Percentiles rank a stretch among this genome's conserved stretches.
phyloP scores from a whole-genome alignment of 1,140 invertebrate genomes.

The Brachionus sp. region DNA sequence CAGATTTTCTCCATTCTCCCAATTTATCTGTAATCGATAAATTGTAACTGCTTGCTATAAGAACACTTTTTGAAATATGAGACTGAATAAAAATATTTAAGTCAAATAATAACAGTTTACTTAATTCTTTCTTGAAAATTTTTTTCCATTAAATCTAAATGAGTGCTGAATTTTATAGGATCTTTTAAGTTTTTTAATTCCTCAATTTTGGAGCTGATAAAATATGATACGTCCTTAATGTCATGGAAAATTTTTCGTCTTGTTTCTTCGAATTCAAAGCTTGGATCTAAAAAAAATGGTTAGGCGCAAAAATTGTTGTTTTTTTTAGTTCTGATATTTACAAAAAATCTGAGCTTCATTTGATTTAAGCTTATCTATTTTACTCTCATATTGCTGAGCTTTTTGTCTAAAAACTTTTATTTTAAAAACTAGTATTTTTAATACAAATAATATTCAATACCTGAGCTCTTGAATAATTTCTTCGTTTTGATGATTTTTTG shows the following conservation, averaged over 20 bases:
- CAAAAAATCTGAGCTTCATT: background rate
- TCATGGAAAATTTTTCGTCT: slow-evolving; percentile 15
- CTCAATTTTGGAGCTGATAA: background rate
- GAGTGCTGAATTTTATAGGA: background rate
- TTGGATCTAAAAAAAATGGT: background rate
- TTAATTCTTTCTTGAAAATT: slow-evolving; percentile 22
- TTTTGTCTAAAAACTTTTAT: background rate
- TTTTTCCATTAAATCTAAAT: background rate
- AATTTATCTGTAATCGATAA: slow-evolving; percentile 74
- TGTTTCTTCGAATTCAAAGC: background rate
- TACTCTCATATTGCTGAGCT: background rate
- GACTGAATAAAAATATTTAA: background rate
- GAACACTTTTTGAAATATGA: background rate
- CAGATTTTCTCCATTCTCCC: slow-evolving; percentile 73
- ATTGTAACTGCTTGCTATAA: slow-evolving; percentile 54
- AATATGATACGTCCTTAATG: slow-evolving; percentile 13
- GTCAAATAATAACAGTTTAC: background rate
- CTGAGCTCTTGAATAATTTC: background rate
- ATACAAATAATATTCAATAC: background rate
- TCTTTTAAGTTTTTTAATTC: background rate
- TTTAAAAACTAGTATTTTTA: background rate
- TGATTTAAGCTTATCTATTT: background rate
- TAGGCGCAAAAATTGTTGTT: background rate
- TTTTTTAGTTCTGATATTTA: background rate
- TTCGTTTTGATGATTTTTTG: background rate